Evolutionary conservation across 2,888 invertebrate genomes (phyloP).

Genomic region (Halictus ligatus): DNA sequence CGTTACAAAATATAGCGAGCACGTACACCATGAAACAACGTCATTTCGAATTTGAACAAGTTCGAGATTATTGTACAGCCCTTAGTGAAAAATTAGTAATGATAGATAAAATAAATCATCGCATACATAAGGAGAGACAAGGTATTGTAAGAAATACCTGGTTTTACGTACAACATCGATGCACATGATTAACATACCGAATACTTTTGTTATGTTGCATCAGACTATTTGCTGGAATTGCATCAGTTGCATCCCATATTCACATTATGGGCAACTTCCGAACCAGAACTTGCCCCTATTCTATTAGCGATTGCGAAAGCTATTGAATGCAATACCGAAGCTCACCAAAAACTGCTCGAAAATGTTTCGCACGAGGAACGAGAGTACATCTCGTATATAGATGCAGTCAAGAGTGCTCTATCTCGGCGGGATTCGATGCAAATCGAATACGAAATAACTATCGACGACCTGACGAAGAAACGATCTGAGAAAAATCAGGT

Average conservation of each 20-base stretch:
- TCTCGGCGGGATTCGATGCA: conserved; percentile 88
- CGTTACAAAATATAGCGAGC: conserved; percentile 86
- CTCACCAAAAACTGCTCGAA: conserved; percentile 85
- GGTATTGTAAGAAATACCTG: conserved; percentile 77
- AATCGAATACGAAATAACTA: conserved; percentile 87
- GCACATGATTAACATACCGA: conserved; percentile 23
- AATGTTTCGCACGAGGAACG: conserved; percentile 84
- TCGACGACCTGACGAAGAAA: conserved; percentile 87
- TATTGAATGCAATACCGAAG: conserved; percentile 85
- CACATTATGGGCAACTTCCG: conserved; percentile 87
- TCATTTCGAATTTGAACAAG: conserved; percentile 87
- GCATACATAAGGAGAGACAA: conserved; percentile 88
- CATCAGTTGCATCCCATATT: conserved; percentile 88
- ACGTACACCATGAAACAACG: conserved; percentile 86
- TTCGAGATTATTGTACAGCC: conserved; percentile 87
- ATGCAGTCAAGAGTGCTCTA: conserved; percentile 89
- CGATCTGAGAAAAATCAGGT: conserved; percentile 88
- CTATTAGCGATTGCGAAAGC: conserved; percentile 85
- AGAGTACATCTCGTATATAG: conserved; percentile 89
- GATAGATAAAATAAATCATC: conserved; percentile 88
- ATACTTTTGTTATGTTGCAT: conserved; percentile 13
- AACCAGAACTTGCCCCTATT: conserved; percentile 85
- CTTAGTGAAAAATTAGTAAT: conserved; percentile 87
- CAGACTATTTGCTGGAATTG: conserved; percentile 86
- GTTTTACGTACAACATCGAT: background rate